These are phyloP conservation scores for Neodiprion lecontei DNA, from an alignment of 1,140 invertebrate species.

Conservation along the genomic window DNA sequence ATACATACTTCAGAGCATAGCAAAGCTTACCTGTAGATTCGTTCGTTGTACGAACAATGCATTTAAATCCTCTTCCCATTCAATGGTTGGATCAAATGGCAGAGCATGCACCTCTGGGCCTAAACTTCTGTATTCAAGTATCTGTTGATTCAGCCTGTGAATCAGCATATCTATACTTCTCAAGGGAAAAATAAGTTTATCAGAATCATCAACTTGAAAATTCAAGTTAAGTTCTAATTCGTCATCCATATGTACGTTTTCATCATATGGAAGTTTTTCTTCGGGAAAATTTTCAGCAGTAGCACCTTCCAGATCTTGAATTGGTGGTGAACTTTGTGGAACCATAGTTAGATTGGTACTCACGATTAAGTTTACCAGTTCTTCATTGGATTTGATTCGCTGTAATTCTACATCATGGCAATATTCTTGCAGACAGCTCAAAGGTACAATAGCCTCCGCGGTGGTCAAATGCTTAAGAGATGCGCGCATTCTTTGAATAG, in stretches of 20 bases:
- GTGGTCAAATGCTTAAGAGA: slow-evolving; percentile 71
- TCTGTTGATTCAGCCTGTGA: not conserved
- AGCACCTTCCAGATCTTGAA: not conserved
- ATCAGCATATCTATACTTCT: not conserved
- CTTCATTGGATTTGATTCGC: not conserved
- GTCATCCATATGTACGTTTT: not conserved
- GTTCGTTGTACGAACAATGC: not conserved
- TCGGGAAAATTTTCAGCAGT: not conserved
- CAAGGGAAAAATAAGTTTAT: not conserved
- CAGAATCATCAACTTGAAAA: not conserved
- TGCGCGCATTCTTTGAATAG: slow-evolving; percentile 68
- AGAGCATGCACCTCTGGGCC: not conserved
- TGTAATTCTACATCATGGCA: not conserved
- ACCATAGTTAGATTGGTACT: not conserved
- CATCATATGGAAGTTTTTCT: not conserved
- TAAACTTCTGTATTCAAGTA: not conserved
- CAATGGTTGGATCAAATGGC: not conserved
- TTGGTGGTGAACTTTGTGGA: not conserved
- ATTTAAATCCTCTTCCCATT: not conserved
- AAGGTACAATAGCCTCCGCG: not conserved
- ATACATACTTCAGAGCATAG: too few relatives aligned
- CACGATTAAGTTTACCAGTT: not conserved
- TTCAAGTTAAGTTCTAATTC: not conserved
- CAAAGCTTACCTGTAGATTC: not conserved
- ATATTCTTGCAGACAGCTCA: not conserved